Percentiles rank a stretch among this genome's conserved stretches.
Evolutionary conservation across 1,140 invertebrate genomes (phyloP).

Genomic region (Drosophila trapezifrons): DNA sequence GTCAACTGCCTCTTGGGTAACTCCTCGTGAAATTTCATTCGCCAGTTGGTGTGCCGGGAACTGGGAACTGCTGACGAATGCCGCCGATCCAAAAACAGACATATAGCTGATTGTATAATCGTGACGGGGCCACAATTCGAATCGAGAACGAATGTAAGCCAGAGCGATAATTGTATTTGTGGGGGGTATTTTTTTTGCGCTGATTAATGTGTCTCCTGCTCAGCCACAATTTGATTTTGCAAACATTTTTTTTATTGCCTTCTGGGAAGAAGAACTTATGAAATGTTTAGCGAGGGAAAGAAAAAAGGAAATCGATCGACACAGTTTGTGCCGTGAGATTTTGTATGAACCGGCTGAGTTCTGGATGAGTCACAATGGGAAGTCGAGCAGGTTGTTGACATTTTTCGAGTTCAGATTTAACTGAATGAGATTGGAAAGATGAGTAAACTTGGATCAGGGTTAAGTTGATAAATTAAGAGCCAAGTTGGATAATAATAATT

Average conservation of each 20-base stretch:
- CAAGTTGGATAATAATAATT: too few relatives aligned
- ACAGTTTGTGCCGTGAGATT: conserved; percentile 24
- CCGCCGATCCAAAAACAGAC: conserved; percentile 49
- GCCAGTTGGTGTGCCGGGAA: conserved; percentile 32
- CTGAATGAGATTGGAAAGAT: conserved; percentile 4
- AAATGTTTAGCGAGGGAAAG: conserved; percentile 19
- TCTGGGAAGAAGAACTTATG: conserved; percentile 19
- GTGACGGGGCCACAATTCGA: conserved; percentile 46
- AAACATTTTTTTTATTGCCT: conserved; percentile 10
- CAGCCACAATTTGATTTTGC: conserved; percentile 24
- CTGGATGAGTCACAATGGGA: conserved; percentile 34
- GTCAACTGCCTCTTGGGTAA: conserved; percentile 74
- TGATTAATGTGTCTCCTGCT: conserved; percentile 35
- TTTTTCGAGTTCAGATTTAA: conserved; percentile 2
- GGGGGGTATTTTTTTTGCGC: conserved; percentile 5
- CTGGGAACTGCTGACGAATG: conserved; percentile 70
- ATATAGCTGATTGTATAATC: conserved; percentile 69
- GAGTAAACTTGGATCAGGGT: neutral
- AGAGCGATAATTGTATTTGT: conserved; percentile 29
- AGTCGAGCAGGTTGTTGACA: conserved; percentile 37
- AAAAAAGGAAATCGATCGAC: conserved; percentile 23
- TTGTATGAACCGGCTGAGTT: neutral
- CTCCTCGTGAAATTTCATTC: conserved; percentile 61
- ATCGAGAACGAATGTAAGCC: conserved; percentile 55
- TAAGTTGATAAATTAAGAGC: neutral